These are phyloP conservation scores for Hyla sarda DNA, from an alignment of 2,113 vertebrate species.

Conservation along the genomic window DNA sequence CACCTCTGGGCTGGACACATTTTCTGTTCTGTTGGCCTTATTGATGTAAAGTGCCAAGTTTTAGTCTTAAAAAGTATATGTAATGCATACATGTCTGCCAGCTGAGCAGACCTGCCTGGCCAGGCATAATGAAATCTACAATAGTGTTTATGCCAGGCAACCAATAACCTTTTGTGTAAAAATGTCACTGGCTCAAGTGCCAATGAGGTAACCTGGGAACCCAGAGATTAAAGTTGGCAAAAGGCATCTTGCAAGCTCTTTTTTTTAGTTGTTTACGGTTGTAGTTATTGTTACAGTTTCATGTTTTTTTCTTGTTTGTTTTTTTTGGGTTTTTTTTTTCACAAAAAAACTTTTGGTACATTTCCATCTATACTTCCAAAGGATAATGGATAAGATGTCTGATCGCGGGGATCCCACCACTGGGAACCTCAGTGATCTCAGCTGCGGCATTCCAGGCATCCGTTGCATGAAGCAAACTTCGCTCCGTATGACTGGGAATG, in stretches of 20 bases:
- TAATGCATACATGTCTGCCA: background rate
- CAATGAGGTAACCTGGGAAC: background rate
- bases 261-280: background rate
- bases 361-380: too few relatives aligned
- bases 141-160: background rate
- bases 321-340: background rate
- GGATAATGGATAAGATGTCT: too few relatives aligned
- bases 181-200: background rate
- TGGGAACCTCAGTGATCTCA: too few relatives aligned
- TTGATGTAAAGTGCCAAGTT: background rate
- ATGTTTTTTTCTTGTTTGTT: background rate
- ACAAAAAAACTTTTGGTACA: too few relatives aligned
- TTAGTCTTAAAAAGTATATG: background rate
- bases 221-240: background rate
- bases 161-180: conserved; percentile 1
- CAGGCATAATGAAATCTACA: background rate
- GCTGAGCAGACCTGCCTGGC: background rate
- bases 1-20: background rate
- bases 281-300: background rate
- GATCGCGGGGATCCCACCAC: too few relatives aligned
- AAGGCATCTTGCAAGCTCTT: background rate
- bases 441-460: too few relatives aligned
- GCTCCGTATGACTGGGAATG: too few relatives aligned
- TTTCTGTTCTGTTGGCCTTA: background rate
- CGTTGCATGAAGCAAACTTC: too few relatives aligned